These are phyloP conservation scores for Myotis yumanensis DNA, from an alignment of 2,113 vertebrate species.

Conservation along the genomic window DNA sequence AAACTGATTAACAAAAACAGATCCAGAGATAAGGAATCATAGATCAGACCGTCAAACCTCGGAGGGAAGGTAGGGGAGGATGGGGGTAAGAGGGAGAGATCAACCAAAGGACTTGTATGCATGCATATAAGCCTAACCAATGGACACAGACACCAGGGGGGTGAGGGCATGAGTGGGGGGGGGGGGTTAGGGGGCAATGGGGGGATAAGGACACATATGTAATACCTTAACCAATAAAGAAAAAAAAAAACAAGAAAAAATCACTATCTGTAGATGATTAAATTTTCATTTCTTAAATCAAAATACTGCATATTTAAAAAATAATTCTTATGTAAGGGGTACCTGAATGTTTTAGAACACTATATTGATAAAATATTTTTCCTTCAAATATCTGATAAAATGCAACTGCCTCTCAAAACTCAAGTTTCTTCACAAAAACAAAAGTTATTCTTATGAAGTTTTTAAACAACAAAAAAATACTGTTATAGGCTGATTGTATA, in stretches of 20 bases:
- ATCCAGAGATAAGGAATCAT: too few species aligned
- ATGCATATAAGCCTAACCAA: too few species aligned
- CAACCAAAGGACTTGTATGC: too few species aligned
- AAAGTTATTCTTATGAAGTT: not conserved
- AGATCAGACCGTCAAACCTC: too few species aligned
- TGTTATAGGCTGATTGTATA: not conserved
- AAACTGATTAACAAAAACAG: too few species aligned
- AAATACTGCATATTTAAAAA: not conserved
- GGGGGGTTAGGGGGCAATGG: too few species aligned
- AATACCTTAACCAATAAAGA: too few species aligned
- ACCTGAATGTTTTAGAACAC: conserved; percentile 5
- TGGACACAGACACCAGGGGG: too few species aligned
- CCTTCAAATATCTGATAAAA: conserved; percentile 40
- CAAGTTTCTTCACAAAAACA: not conserved
- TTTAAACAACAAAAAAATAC: not conserved
- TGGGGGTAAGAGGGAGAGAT: too few species aligned
- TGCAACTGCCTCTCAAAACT: conserved; percentile 28
- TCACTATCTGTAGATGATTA: not conserved
- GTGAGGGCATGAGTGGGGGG: too few species aligned
- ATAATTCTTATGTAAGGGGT: not conserved
- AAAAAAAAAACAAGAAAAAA: not conserved
- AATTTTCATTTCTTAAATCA: conserved; percentile 44
- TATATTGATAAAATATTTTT: not conserved
- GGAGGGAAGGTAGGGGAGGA: too few species aligned
- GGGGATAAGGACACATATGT: too few species aligned